Evolutionary conservation across 2,888 invertebrate genomes (phyloP).

Genomic region (Dermolepida albohirtum): DNA sequence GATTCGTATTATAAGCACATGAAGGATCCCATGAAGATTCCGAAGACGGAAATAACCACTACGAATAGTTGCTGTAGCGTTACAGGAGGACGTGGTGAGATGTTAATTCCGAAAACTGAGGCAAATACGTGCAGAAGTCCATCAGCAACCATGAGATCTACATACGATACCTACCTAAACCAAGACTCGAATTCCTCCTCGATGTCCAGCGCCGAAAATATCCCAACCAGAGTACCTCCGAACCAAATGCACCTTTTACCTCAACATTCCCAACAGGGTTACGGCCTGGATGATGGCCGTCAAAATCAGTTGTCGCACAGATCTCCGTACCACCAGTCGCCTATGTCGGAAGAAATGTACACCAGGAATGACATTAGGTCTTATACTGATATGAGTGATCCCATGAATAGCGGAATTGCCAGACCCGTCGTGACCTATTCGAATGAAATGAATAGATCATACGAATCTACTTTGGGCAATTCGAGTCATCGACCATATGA

Average conservation of each 20-base stretch:
- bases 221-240: slow-evolving; percentile 63
- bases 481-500: slow-evolving; percentile 71
- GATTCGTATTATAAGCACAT: slow-evolving; percentile 60
- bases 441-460: slow-evolving; percentile 67
- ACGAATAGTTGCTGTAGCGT: slow-evolving; percentile 64
- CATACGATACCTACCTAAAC: slow-evolving; percentile 74
- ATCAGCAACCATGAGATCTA: slow-evolving; percentile 66
- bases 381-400: slow-evolving; percentile 74
- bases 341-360: slow-evolving; percentile 69
- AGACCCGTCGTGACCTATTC: slow-evolving; percentile 72
- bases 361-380: slow-evolving; percentile 66
- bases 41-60: slow-evolving; percentile 66
- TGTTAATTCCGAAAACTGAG: slow-evolving; percentile 79
- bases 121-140: slow-evolving; percentile 66
- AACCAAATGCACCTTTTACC: slow-evolving; percentile 64
- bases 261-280: slow-evolving; percentile 54
- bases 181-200: slow-evolving; percentile 80
- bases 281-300: slow-evolving; percentile 65
- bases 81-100: slow-evolving; percentile 66
- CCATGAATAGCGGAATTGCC: slow-evolving; percentile 68
- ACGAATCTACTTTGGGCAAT: slow-evolving; percentile 67
- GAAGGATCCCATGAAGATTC: slow-evolving; percentile 66
- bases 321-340: slow-evolving; percentile 74
- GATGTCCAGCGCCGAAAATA: slow-evolving; percentile 78
- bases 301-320: slow-evolving; percentile 67